A percentile compares a stretch with the other conserved stretches of the same genome.
Conservation (phyloP, 2,797 vertebrate genomes). For the Setipinna tenuifilis region DNA sequence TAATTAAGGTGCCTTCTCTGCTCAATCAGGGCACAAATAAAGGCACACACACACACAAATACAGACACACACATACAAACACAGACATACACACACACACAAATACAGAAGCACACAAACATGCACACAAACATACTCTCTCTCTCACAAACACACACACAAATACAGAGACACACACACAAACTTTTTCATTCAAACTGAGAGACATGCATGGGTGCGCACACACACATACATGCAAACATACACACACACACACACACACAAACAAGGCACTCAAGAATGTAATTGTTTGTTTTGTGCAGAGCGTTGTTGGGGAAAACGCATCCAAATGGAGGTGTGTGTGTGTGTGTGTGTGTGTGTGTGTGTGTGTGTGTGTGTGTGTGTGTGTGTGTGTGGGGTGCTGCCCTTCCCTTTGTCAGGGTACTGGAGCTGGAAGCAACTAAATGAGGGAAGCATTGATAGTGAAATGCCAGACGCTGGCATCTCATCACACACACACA, state of each 20-base stretch:
- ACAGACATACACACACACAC: too few relatives aligned
- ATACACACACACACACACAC: too few relatives aligned
- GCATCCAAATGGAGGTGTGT: conserved; percentile 39
- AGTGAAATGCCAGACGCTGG: background rate
- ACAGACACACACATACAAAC: too few relatives aligned
- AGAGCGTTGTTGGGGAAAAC: conserved; percentile 54
- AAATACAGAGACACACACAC: too few relatives aligned
- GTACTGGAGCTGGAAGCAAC: background rate
- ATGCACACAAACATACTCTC: too few relatives aligned
- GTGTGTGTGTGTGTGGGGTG: background rate
- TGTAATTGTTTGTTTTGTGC: conserved; percentile 91
- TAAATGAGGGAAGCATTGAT: conserved; percentile 15
- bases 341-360: background rate
- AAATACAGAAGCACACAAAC: too few relatives aligned
- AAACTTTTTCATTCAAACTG: too few relatives aligned
- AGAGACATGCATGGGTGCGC: too few relatives aligned
- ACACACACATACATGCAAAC: too few relatives aligned
- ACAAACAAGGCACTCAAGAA: conserved; percentile 78
- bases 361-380: background rate
- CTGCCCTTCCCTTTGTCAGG: background rate
- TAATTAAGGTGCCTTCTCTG: conserved; percentile 89
- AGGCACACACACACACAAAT: conserved; percentile 66
- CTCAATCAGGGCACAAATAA: conserved; percentile 92
- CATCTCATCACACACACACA: too few relatives aligned
- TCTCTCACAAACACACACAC: too few relatives aligned